Base-by-base conservation (phyloP, 2,888 invertebrate genomes). In the Ectobius pallidus region DNA sequence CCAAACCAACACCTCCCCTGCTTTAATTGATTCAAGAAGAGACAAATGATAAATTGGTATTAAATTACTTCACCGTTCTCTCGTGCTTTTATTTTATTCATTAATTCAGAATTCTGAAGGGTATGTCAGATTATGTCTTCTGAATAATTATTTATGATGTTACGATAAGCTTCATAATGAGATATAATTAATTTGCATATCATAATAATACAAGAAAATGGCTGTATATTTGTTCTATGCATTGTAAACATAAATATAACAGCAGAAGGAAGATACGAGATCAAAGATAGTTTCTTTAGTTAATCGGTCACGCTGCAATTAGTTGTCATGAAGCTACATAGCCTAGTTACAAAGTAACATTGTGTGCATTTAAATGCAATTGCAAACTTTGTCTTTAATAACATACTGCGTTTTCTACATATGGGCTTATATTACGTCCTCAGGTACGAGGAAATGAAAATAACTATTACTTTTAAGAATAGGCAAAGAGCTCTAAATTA, bases 21-120 rank as follows among this genome's bases (percentile, higher is more conserved):
- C 22, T 68, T 72, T 68, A 52, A 46, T 73, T 63, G 63, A 63
- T 63, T 63, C 63, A 22, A 11, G 39, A 39, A 39, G n/a, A n/a
- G 44, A 72, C 49, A 62, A 49, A 63, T 70, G 73, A 52, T 63
- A 32, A 65, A 69, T 70, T 55, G 39, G 49, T 63, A 62, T 67
- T 72, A 55, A 68, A 72, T n/a, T 67, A 58, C 65, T 14, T 18
- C 16, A 16, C 63, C 32, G n/a, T 18, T 25, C 39, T 39, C 30
- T 20, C 58, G 30, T 32, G 34, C 18, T 20, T 39, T 62, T 62
- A 39, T 39, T 63, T 22, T 42, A 52, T 52, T 52, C 25, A 52
- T 52, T 52, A 25, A 46, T n/a, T n/a, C 11, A 52, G 52, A 52
- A 25, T 25, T 52, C 2, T 11, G 14, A 25, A 52, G 25, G 52